Evolutionary conservation across 2,888 invertebrate species (phyloP).

Genomic region (Meliscaeva auricollis): DNA sequence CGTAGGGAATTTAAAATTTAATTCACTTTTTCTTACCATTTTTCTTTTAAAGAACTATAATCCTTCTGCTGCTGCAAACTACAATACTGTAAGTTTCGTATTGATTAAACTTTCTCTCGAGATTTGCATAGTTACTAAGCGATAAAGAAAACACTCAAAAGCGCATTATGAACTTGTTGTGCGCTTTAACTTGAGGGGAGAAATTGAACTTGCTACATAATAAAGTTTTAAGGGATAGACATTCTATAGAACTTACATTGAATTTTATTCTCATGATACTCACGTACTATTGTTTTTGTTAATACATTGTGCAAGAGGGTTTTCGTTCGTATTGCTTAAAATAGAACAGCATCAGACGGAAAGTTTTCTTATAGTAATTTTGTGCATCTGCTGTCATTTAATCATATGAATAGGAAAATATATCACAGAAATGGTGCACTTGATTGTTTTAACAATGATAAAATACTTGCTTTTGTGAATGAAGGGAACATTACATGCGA

Average conservation of each 20-base stretch:
- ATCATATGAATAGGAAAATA: too few species aligned
- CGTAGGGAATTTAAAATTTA: background rate
- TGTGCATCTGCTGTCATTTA: too few species aligned
- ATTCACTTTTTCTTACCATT: conserved; percentile 50
- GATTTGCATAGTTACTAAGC: conserved; percentile 44
- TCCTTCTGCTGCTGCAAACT: background rate
- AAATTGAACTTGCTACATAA: background rate
- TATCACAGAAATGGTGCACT: too few species aligned
- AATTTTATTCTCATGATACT: background rate
- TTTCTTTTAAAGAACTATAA: background rate
- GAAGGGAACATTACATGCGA: too few species aligned
- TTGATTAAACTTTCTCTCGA: conserved; percentile 46
- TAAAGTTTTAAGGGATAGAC: background rate
- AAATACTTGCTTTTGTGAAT: too few species aligned
- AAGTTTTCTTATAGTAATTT: too few species aligned
- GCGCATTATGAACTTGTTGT: conserved; percentile 7
- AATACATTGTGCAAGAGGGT: too few species aligned
- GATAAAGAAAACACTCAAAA: conserved; percentile 3
- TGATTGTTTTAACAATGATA: too few species aligned
- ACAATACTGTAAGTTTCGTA: conserved; percentile 1
- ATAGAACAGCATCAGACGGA: too few species aligned
- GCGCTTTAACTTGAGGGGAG: background rate
- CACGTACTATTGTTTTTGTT: too few species aligned
- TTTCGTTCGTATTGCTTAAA: too few species aligned
- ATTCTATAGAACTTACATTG: background rate